Evolutionary conservation across 1,140 invertebrate genomes (phyloP), one percentile per base, ranked within the genome.

Genomic region (Bombus consobrinus): DNA sequence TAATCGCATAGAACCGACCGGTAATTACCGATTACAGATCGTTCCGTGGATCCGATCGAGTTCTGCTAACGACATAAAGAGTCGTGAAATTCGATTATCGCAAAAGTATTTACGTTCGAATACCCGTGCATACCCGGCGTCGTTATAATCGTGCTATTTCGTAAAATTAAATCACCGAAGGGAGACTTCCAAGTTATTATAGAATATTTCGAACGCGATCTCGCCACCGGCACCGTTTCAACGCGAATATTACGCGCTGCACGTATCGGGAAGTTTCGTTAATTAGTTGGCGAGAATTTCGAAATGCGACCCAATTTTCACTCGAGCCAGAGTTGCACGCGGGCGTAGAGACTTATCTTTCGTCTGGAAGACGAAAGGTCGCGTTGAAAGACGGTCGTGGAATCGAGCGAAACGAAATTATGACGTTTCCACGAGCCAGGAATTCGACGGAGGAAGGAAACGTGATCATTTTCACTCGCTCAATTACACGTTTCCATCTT

Each of bases 401-500:
- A 18, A 32, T 10, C n/a, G 3, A 9, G n/a, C 18, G 28, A 22
- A 34, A n/a, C 66, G 34, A 84, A 57, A 69, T 78, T 71, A 59
- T 43, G 34, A 53, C 75, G 66, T 79, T 71, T 53, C n/a, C 74
- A 34, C 73, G 72, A 32, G 39, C 0, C 32, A 22, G 62, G n/a
- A 34, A 83, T 77, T 76, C 32, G 41, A 32, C 62, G 37, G 47
- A 78, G 82, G n/a, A 78, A 77, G 82, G 64, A 79, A 84, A 84
- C 62, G 18, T 53, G 64, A 84, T 84, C 47, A 9, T 79, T 71
- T 57, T 75, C 47, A 32, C 82, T 78, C 66, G 37, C 82, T 71
- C 37, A 78, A 84, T 84, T 84, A 79, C 53, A 9, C n/a, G 37
- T 57, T 84, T 79, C 75, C 75, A 69, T 34, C 25, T 79, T 84